Base-by-base conservation (phyloP, 2,797 vertebrate species). In the Manis javanica region DNA sequence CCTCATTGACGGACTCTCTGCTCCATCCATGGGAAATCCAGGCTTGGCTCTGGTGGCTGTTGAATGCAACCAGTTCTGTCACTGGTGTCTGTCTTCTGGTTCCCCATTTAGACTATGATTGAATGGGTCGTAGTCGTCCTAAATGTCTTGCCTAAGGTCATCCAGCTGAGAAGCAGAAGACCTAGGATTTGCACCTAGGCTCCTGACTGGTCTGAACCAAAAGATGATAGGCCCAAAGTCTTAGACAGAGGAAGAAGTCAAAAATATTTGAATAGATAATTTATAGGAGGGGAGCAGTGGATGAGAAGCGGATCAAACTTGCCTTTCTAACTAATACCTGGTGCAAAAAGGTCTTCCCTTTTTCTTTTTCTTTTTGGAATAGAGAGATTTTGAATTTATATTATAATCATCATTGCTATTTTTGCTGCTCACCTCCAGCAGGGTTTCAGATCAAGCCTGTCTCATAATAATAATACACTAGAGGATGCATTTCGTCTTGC, bases 401-500 rank as follows among this genome's bases (percentile, higher is more conserved):
- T 91, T 34, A 51, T 79, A 77, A 90, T 85, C 57, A 59, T 81
- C n/a, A 72, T 55, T 57, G 74, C 31, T 61, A 74, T 69, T 31
- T 46, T 51, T 39, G 37, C 85, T 91, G 92, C 92, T 97, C 91
- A 96, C 96, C 93, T 97, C 91, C 39, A 93, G 95, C 95, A 95
- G 93, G 71, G 79, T 57, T 61, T 93, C 96, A 88, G 97, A 98
- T 98, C 97, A 97, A 97, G 97, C 94, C 97, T 87, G 96, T 96
- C 98, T 98, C 91, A 78, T 95, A 97, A 97, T 93, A 91, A 69
- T 16, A 97, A 98, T 90, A 96, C 98, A 96, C 92, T n/a, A 79
- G 97, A 97, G 98, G 93, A 93, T 92, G 51, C 57, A 86, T 98
- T 98, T 98, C 98, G 96, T 98, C 97, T 98, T 98, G 98, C 97